Base-by-base conservation (phyloP, 2,113 vertebrate species). In the Colistium nudipinnis region DNA sequence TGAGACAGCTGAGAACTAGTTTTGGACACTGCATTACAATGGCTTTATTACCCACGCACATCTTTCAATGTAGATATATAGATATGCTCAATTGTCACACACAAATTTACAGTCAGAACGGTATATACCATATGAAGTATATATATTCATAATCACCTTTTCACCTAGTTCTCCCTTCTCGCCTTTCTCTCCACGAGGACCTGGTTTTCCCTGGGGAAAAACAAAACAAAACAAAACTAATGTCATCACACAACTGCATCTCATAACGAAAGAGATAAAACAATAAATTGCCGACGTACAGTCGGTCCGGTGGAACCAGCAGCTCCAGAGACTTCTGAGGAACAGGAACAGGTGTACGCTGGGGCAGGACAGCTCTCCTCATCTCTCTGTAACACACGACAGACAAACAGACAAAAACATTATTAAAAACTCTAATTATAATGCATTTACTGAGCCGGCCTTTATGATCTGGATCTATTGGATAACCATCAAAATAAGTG, bases 91-190 rank as follows among this genome's bases (percentile, higher is more conserved):
- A n/a, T n/a, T n/a, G n/a, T n/a, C n/a, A n/a, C n/a, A n/a, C n/a
- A n/a, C n/a, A n/a, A n/a, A n/a, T n/a, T n/a, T n/a, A n/a, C n/a
- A n/a, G n/a, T n/a, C n/a, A n/a, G n/a, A n/a, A n/a, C n/a, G n/a
- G n/a, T n/a, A n/a, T n/a, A n/a, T n/a, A n/a, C n/a, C n/a, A n/a
- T n/a, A n/a, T n/a, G n/a, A n/a, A n/a, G n/a, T n/a, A n/a, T n/a
- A n/a, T n/a, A n/a, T n/a, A n/a, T 36, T 6, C 12, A 36, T 10
- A 7, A 31, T 64, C 48, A 98, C 97, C 96, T 94, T 95, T 55
- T 92, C 92, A 6, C 97, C 97, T 2, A 85, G 90, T 7, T 94
- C 93, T 2, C 97, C 97, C 44, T 91, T 95, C 1, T 94, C 93
- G 1, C 96, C 97, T 76, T 95, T 96, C 4, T 92, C 89, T 16